Percentiles rank a stretch among this genome's conserved stretches.
phyloP scores from a whole-genome alignment of 2,888 invertebrate species.

The Azorinus chamasolen region DNA sequence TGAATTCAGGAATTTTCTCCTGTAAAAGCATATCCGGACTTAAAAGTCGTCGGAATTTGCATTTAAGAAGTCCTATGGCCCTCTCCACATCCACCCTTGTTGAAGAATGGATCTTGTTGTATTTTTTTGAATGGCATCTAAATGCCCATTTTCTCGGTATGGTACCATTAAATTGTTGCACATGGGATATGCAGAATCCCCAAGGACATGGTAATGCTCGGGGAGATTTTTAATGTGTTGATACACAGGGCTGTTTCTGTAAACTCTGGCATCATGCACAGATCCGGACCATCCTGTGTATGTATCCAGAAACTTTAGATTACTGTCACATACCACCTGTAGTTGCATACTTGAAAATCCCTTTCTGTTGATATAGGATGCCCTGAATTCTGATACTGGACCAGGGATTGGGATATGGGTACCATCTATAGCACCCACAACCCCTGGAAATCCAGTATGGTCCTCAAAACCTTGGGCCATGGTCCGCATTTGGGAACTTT shows the following conservation, averaged over 20 bases:
- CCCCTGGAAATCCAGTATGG: slow-evolving; percentile 13
- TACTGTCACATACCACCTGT: slow-evolving; percentile 20
- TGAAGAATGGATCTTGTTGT: slow-evolving; percentile 23
- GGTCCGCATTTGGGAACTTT: too few species aligned
- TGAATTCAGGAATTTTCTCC: too few species aligned
- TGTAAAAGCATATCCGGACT: too few species aligned
- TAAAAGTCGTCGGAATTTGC: too few species aligned
- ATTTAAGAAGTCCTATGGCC: too few species aligned
- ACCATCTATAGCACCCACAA: slow-evolving; percentile 18
- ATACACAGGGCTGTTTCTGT: too few species aligned
- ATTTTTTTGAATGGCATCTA: slow-evolving; percentile 29
- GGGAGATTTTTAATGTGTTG: neutral
- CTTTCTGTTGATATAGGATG: slow-evolving; percentile 27
- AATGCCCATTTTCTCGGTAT: slow-evolving; percentile 31
- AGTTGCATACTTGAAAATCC: slow-evolving; percentile 4
- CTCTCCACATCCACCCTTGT: neutral
- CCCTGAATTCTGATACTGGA: neutral
- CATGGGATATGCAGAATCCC: slow-evolving; percentile 31
- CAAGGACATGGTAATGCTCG: slow-evolving; percentile 25
- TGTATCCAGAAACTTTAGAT: slow-evolving; percentile 17
- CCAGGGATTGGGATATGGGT: slow-evolving; percentile 22
- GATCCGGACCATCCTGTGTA: slow-evolving; percentile 24
- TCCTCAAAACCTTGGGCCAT: slow-evolving; percentile 23
- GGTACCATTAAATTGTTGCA: slow-evolving; percentile 12
- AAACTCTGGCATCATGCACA: slow-evolving; percentile 32